Base-by-base conservation (phyloP, 2,113 vertebrate species). In the Tilapia sparmanii region DNA sequence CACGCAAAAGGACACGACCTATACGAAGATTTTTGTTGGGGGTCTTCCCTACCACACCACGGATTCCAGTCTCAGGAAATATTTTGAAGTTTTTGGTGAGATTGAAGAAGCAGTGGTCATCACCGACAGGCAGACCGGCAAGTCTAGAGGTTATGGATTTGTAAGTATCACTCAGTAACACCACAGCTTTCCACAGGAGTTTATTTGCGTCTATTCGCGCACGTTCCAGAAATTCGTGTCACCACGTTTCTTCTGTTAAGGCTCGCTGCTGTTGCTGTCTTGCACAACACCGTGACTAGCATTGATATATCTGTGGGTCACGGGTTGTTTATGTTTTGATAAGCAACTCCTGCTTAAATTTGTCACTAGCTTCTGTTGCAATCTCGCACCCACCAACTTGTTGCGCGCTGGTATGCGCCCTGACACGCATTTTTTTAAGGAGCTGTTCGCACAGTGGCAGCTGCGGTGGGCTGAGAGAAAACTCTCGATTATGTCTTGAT, bases 41-140 rank as follows among this genome's bases (percentile, higher is more conserved):
- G 98, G 98, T 82, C 96, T 99, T 81, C 98, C 98, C 89, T 99
- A 99, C 94, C 98, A 99, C 96, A 98, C 98, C 97, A 99, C 98
- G 85, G 98, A 99, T 95, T 98, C 98, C 94, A 99, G 98, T 95
- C 98, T 99, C 95, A 98, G 98, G 97, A 99, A 98, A 96, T 99
- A 99, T 96, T 99, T 99, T 88, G 98, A 99, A 95, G 98, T 99
- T 91, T 99, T 99, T 93, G 98, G 98, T 8, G 98, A 99, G 94
- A 99, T 99, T 91, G 98, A 99, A 95, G 98, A 99, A 94, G 98
- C 98, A 35, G 98, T 99, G 94, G 98, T 99, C 91, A 99, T 99
- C 92, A 99, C 98, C 22, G 98, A 99, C 97, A 95, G 98, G 92
- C 98, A 99, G 96, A 99, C 98, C 55, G 98, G 98, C 90, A 99